Conservation (phyloP, 2,888 invertebrate species). For the Zygaena filipendulae region DNA sequence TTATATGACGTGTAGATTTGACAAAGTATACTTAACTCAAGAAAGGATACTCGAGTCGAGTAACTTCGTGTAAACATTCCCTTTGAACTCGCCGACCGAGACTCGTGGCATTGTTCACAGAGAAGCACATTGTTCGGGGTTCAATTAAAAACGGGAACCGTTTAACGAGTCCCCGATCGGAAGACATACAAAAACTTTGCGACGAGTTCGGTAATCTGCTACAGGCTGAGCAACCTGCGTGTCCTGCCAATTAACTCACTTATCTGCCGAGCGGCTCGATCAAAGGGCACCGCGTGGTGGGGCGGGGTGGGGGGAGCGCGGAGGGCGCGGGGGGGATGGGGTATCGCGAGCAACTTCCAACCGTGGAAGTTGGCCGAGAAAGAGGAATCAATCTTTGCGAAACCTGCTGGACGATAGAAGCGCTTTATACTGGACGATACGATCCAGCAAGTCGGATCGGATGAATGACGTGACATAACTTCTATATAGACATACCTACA, state of each 20-base stretch:
- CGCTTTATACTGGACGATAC: constrained; percentile 26
- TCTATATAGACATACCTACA: no score
- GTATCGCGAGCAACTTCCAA: constrained; percentile 26
- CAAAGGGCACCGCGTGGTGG: constrained; percentile 26
- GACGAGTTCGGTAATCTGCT: constrained; percentile 50
- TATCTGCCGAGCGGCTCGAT: constrained; percentile 54
- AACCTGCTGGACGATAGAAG: constrained; percentile 31
- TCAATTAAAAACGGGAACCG: constrained; percentile 35
- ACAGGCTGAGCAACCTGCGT: constrained; percentile 52
- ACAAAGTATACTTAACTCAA: no score
- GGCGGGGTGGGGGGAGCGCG: constrained; percentile 11
- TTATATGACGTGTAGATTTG: no score
- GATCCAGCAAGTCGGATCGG: no score
- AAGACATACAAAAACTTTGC: constrained; percentile 57
- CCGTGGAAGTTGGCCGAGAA: constrained; percentile 39
- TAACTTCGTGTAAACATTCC: no score
- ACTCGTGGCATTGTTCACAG: constrained; percentile 15
- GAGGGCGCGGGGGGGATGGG: constrained; percentile 15
- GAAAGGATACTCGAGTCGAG: no score
- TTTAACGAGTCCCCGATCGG: constrained; percentile 35
- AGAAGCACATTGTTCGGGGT: no score
- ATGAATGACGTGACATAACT: no score
- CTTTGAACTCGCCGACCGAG: no score
- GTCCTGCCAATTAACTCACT: constrained; percentile 57
- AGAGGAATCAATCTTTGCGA: constrained; percentile 58